Base-by-base conservation (phyloP, 2,113 vertebrate genomes). In the Meleagris gallopavo region DNA sequence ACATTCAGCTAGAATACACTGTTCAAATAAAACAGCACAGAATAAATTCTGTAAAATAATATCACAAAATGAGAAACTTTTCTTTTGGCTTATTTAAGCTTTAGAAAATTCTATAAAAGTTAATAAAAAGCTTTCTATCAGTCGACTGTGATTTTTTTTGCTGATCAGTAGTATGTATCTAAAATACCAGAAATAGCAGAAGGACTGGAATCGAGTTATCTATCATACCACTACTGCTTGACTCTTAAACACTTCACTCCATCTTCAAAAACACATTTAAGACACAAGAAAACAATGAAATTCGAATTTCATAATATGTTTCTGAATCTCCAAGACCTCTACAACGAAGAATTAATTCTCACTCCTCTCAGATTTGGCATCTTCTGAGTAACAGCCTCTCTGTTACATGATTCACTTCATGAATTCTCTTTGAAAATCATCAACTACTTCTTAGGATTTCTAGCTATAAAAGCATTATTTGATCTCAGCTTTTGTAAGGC, bases 271-370 rank as follows among this genome's bases (percentile, higher is more conserved):
- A 5, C 11, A 81, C 14, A 77, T 55, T 64, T 71, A 70, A 41
- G 62, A 64, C 55, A 45, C 3, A 86, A 77, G 64, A 48, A 89
- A 82, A 34, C 13, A 88, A 45, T 17, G 20, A 32, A 89, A 89
- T 27, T 34, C 12, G 20, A 66, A 30, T 67, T 87, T 78, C 41
- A 48, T 46, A 73, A 65, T 3, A 17, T 20, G 36, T 30, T 91
- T 89, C 36, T 84, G 67, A 91, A 71, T 84, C 36, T 67, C n/a
- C 90, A 82, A 81, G 78, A 80, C 55, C 55, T 88, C 45, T 67
- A 54, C 2, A 5, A 66, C 22, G 40, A 0, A 86, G 46, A 15
- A 8, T 10, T 41, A 27, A 11, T 18, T 87, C 34, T 54, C n/a
- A 54, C 15, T 83, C 27, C 48, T 66, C 52, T 92, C 21, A 67